Conservation (phyloP, 2,888 invertebrate species). For the Octonoba sinensis region DNA sequence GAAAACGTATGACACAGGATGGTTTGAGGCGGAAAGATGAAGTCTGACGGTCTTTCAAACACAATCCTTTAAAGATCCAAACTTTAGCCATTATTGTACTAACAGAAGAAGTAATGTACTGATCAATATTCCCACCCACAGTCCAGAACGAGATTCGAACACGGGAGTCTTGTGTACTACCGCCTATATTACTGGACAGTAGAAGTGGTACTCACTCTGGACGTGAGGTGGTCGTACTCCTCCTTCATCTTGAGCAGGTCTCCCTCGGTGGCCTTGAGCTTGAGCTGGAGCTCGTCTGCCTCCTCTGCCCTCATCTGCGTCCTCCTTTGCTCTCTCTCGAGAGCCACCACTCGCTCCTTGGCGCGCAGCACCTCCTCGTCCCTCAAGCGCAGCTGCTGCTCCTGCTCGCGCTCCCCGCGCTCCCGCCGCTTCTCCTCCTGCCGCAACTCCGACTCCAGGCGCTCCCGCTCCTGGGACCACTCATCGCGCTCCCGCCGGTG, state of each 20-base stretch:
- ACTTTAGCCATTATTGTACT: too few relatives aligned
- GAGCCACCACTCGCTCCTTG: constrained; percentile 66
- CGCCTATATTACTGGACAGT: too few relatives aligned
- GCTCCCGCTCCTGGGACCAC: constrained; percentile 76
- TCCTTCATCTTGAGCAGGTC: constrained; percentile 79
- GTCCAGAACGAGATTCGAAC: too few relatives aligned
- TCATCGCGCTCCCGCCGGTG: constrained; percentile 76
- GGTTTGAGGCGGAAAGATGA: too few relatives aligned
- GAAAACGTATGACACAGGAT: too few relatives aligned
- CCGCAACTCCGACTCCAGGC: constrained; percentile 68
- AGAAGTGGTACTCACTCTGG: constrained; percentile 68
- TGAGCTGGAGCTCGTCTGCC: constrained; percentile 50
- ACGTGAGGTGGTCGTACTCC: constrained; percentile 83
- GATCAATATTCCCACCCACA: too few relatives aligned
- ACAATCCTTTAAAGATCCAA: too few relatives aligned
- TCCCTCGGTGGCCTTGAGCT: constrained; percentile 77
- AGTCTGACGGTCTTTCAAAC: too few relatives aligned
- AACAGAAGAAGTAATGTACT: too few relatives aligned
- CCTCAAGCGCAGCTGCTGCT: constrained; percentile 74
- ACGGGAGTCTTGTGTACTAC: too few relatives aligned
- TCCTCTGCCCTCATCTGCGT: constrained; percentile 62
- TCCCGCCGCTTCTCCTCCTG: constrained; percentile 79
- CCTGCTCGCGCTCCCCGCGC: constrained; percentile 78
- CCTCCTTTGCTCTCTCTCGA: constrained; percentile 66
- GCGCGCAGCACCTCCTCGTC: constrained; percentile 67